Percentiles rank a stretch among this genome's conserved stretches.
phyloP scores from a whole-genome alignment of 2,797 vertebrate genomes.

The Sciaenops ocellatus region DNA sequence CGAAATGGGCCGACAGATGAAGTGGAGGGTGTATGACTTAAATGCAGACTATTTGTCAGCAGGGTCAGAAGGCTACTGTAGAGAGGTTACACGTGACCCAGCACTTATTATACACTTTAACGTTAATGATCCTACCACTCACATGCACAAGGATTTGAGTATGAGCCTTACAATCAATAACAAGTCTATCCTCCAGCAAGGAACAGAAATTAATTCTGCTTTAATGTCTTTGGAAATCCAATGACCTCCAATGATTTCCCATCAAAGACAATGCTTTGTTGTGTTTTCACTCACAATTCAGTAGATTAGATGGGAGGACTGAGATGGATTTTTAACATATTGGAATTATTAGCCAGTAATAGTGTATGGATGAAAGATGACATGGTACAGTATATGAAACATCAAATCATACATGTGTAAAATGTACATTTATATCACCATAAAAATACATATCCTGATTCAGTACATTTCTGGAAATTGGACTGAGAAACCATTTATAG shows the following conservation, averaged over 20 bases:
- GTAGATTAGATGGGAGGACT: constrained; percentile 27
- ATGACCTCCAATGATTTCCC: constrained; percentile 34
- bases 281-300: constrained; percentile 9
- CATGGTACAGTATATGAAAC: background rate
- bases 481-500: background rate
- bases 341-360: too few species aligned
- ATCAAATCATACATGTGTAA: background rate
- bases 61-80: background rate
- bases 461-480: background rate
- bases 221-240: constrained; percentile 15
- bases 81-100: constrained; percentile 25
- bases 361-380: background rate
- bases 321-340: background rate
- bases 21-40: background rate
- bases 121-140: constrained; percentile 1
- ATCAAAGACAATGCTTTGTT: constrained; percentile 1
- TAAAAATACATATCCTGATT: background rate
- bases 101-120: constrained; percentile 11
- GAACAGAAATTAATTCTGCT: constrained; percentile 15
- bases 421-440: background rate
- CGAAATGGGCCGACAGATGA: background rate
- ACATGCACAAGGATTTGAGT: constrained; percentile 23
- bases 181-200: background rate
- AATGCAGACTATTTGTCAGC: constrained; percentile 18
- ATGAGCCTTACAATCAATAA: constrained; percentile 32